Percentiles rank a stretch among this genome's conserved stretches.
Conservation (phyloP, 2,797 vertebrate species). For the Spinus olivaceus region DNA sequence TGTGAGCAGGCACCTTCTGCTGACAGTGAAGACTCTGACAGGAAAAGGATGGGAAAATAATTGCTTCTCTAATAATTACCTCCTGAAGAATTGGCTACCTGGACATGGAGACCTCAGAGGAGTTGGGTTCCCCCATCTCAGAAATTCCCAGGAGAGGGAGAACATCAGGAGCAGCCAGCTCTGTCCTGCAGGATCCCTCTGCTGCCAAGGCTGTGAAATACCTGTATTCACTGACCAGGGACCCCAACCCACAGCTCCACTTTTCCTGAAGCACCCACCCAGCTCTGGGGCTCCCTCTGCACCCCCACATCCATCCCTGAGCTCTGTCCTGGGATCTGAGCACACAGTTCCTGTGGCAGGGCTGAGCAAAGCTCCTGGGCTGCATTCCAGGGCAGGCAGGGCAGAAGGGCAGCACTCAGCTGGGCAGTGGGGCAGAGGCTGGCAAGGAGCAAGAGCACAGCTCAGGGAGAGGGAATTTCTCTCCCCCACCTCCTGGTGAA, state of each 20-base stretch:
- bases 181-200: background rate
- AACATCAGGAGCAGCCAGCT: background rate
- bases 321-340: background rate
- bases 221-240: accelerated
- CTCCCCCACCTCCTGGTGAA: background rate
- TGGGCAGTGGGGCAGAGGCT: background rate
- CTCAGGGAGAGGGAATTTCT: background rate
- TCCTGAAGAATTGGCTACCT: background rate
- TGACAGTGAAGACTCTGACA: background rate
- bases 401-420: background rate
- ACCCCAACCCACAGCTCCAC: background rate
- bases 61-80: background rate
- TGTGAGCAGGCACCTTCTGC: background rate
- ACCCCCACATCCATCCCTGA: accelerated
- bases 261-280: background rate
- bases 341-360: background rate
- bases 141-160: background rate
- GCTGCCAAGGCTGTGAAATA: background rate
- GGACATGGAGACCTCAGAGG: background rate
- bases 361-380: no score
- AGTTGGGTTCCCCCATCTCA: accelerated
- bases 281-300: background rate
- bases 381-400: background rate
- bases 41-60: background rate
- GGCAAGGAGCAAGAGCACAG: background rate